Evolutionary conservation across 2,888 invertebrate genomes (phyloP).

Genomic region (Uropetala carovei): DNA sequence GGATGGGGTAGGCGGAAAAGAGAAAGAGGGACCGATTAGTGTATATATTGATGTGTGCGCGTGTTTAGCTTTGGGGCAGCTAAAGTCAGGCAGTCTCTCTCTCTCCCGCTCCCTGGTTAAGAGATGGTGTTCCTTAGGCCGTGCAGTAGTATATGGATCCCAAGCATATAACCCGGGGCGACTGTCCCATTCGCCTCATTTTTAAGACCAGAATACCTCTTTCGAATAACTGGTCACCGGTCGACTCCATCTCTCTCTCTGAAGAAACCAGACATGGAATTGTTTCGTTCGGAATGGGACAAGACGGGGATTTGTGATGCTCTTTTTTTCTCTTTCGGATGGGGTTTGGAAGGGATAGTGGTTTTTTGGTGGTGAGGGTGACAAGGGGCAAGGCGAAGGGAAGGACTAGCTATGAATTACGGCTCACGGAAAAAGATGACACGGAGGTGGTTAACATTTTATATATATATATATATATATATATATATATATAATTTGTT

Average conservation of each 20-base stretch:
- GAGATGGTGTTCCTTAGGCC: neutral
- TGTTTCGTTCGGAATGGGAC: constrained; percentile 37
- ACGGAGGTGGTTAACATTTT: too few relatives aligned
- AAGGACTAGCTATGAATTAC: too few relatives aligned
- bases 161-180: constrained; percentile 38
- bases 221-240: neutral
- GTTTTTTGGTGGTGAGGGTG: too few relatives aligned
- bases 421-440: too few relatives aligned
- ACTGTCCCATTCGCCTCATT: neutral
- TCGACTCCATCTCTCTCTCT: neutral
- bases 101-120: neutral
- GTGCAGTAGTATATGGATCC: constrained; percentile 22
- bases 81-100: neutral
- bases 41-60: neutral
- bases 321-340: neutral
- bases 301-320: constrained; percentile 21
- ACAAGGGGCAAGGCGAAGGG: too few relatives aligned
- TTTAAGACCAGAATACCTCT: neutral
- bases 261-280: neutral
- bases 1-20: neutral
- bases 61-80: constrained; percentile 34
- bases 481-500: too few relatives aligned
- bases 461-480: too few relatives aligned
- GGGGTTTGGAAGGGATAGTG: too few relatives aligned
- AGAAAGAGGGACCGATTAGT: neutral